Evolutionary conservation across 2,888 invertebrate species (phyloP).

Genomic region (Agriotes lineatus): DNA sequence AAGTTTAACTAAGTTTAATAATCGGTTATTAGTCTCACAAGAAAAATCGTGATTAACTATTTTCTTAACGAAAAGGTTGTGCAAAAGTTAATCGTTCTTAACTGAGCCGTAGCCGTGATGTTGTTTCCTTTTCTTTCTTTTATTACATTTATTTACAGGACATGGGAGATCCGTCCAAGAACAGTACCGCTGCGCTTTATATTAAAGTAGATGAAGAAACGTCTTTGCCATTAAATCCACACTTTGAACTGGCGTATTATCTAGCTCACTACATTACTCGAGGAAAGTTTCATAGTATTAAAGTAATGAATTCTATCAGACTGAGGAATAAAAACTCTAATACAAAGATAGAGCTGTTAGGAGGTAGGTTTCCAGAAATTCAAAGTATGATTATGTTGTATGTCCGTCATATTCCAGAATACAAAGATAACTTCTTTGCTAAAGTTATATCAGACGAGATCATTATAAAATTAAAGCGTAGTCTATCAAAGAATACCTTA

Average conservation of each 20-base stretch:
- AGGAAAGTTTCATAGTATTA: conserved; percentile 39
- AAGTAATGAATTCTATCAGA: neutral
- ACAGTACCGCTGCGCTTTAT: conserved; percentile 33
- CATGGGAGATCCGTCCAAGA: conserved; percentile 30
- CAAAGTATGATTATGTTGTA: neutral
- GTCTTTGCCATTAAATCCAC: conserved; percentile 66
- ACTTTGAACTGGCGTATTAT: conserved; percentile 67
- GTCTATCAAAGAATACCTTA: too few species aligned
- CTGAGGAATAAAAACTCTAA: neutral
- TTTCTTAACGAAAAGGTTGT: too few species aligned
- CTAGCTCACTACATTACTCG: conserved; percentile 63
- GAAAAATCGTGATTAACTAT: too few species aligned
- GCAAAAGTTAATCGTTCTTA: neutral
- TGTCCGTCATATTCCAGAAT: neutral
- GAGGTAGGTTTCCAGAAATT: neutral
- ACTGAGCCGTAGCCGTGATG: neutral
- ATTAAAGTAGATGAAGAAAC: conserved; percentile 63
- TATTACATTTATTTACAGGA: conserved; percentile 46
- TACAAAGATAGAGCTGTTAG: neutral
- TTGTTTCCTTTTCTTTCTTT: neutral
- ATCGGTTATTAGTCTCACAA: too few species aligned
- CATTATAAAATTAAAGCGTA: too few species aligned
- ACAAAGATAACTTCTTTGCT: neutral
- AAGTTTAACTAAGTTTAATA: too few species aligned
- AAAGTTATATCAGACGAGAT: too few species aligned